Base-by-base conservation (phyloP, 2,888 invertebrate genomes). In the Mellilla xanthometata region DNA sequence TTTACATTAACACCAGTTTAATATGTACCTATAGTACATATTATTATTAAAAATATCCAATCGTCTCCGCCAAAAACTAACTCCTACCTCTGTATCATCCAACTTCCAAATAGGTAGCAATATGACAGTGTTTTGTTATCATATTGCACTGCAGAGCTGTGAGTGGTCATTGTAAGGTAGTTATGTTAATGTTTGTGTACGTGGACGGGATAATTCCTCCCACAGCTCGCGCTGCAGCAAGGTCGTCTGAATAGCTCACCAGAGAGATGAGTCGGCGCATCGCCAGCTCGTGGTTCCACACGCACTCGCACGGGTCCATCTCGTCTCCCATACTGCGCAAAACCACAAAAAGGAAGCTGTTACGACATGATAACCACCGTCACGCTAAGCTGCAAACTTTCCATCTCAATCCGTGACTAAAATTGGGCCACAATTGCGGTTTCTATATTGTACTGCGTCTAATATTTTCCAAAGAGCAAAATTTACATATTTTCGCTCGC, bases 271-370 rank as follows among this genome's bases (percentile, higher is more conserved):
- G 92, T 58, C 98, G 92, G 64, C 96, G 93, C 96, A 99, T 97
- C 38, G 96, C 95, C 79, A 95, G 87, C 82, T 98, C 97, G 76
- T 98, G 97, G 72, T 94, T 95, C 95, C 95, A 98, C 61, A 98
- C 91, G 88, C 97, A 98, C 83, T 98, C 98, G 85, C 99, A 99
- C 13, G 95, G 95, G 85, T 98, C 96, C 77, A 93, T 92, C 70
- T 95, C 93, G 72, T 94, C 93, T 53, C 90, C 92, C 94, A 94
- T 94, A 72, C 83, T 83, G 73, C 24, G 49, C 56, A 63, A 57
- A 49, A 43, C 46, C 46, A 59, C 33, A 52, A n/a, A n/a, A n/a
- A 56, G 60, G 47, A 50, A 56, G 51, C 43, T 55, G 44, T 42
- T 27, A 9, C 12, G 28, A 31, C 22, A 8, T 3, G 6, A 2